These are phyloP conservation scores for Dermatemys mawii DNA, from an alignment of 2,113 vertebrate genomes.

Conservation along the genomic window DNA sequence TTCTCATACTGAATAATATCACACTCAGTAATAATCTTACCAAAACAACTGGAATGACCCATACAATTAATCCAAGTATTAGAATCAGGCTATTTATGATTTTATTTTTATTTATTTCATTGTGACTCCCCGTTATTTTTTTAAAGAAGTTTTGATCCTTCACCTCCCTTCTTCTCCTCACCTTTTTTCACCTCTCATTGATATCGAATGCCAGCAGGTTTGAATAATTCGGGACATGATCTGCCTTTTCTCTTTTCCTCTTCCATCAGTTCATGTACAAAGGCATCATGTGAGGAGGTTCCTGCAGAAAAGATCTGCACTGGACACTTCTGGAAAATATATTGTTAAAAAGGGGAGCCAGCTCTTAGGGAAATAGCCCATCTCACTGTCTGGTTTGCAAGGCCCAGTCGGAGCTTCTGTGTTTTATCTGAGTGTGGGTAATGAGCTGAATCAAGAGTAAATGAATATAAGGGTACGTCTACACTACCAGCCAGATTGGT, in stretches of 20 bases:
- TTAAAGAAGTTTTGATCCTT: neutral
- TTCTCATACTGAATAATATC: neutral
- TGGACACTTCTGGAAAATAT: neutral
- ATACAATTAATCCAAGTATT: neutral
- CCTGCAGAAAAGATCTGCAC: neutral
- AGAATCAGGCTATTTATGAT: neutral
- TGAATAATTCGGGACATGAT: neutral
- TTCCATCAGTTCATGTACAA: neutral
- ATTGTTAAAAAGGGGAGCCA: neutral
- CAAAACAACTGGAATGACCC: neutral
- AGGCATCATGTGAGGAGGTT: neutral
- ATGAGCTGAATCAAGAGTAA: neutral
- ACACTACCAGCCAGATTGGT: too few relatives aligned
- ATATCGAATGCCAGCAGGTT: neutral
- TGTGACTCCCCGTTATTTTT: neutral
- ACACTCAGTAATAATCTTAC: neutral
- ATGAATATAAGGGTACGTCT: too few relatives aligned
- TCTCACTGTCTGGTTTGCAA: neutral
- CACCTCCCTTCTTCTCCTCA: neutral
- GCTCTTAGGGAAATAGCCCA: rapidly evolving
- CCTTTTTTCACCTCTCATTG: neutral
- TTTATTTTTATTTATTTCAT: neutral
- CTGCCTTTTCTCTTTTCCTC: neutral
- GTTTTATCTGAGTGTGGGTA: neutral
- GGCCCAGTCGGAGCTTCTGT: neutral